phyloP scores from a whole-genome alignment of 1,140 invertebrate genomes.

The Hypothenemus hampei region DNA sequence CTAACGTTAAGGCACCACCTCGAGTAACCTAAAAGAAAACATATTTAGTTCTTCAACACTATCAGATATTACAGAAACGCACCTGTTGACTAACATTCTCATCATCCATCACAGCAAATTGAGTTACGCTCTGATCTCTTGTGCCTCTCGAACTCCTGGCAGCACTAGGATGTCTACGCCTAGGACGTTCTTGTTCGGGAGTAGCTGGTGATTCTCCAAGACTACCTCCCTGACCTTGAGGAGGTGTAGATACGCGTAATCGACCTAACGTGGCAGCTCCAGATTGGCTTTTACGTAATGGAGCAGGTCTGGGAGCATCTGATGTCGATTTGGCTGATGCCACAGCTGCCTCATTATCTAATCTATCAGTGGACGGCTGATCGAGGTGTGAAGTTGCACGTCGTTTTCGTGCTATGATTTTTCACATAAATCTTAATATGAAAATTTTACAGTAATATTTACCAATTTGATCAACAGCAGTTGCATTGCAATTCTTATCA shows the following conservation, averaged over 20 bases:
- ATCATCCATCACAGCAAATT: constrained; percentile 90
- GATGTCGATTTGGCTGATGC: constrained; percentile 40
- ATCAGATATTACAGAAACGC: constrained; percentile 21
- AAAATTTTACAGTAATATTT: not conserved
- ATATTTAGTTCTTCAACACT: not conserved
- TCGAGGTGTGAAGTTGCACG: constrained; percentile 43
- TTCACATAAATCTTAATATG: not conserved
- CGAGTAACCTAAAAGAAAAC: constrained; percentile 54
- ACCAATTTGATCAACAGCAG: constrained; percentile 43
- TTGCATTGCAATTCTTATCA: constrained; percentile 72
- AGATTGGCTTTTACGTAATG: constrained; percentile 42
- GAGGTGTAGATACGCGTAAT: constrained; percentile 47
- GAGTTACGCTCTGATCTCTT: constrained; percentile 64
- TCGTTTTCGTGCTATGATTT: constrained; percentile 35
- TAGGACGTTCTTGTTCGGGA: constrained; percentile 42
- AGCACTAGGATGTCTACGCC: constrained; percentile 40
- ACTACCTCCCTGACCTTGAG: constrained; percentile 29
- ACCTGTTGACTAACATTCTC: constrained; percentile 89
- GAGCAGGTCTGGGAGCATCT: constrained; percentile 39
- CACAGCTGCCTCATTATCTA: constrained; percentile 42
- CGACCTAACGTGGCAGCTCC: constrained; percentile 55
- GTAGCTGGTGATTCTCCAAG: constrained; percentile 42
- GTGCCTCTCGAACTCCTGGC: constrained; percentile 41
- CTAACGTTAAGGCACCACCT: constrained; percentile 72
- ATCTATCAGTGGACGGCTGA: constrained; percentile 38